Conservation (phyloP, 2,888 invertebrate species). For the Acanthosepion lycidas region DNA sequence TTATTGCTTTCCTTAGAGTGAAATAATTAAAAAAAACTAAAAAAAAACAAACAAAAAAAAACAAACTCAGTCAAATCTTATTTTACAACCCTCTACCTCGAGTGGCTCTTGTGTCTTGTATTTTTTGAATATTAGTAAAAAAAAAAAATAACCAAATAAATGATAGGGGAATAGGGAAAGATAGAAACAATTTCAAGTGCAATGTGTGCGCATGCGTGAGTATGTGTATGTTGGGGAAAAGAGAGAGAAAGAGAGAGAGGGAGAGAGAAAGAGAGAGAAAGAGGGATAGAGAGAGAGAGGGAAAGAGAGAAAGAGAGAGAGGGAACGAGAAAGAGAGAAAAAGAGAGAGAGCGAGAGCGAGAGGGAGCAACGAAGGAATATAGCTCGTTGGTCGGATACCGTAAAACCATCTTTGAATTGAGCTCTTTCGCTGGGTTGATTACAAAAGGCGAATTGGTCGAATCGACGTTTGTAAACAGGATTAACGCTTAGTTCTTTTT, state of each 20-base stretch:
- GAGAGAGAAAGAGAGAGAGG: neutral
- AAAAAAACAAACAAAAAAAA: no score
- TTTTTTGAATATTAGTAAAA: no score
- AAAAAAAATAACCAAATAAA: no score
- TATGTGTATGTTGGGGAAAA: no score
- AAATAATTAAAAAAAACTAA: no score
- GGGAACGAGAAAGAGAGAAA: neutral
- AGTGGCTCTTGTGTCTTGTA: no score
- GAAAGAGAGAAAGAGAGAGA: neutral
- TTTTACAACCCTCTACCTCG: no score
- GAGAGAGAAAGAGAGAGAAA: neutral
- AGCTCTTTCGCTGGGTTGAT: neutral
- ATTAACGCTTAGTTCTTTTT: neutral
- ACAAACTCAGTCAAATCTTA: no score
- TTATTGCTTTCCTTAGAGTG: no score
- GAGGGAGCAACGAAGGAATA: neutral
- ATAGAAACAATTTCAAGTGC: no score
- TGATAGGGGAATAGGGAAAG: no score
- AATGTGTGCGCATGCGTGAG: no score
- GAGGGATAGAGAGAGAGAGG: neutral
- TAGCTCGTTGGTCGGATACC: neutral
- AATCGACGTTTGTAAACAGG: neutral
- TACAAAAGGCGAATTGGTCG: neutral
- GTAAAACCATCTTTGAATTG: neutral
- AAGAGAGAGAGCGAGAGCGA: neutral